Percentiles rank a stretch among this genome's conserved stretches.
These are phyloP conservation scores for Premnoplex brunnescens DNA, from an alignment of 2,797 vertebrate genomes.

Conservation along the genomic window DNA sequence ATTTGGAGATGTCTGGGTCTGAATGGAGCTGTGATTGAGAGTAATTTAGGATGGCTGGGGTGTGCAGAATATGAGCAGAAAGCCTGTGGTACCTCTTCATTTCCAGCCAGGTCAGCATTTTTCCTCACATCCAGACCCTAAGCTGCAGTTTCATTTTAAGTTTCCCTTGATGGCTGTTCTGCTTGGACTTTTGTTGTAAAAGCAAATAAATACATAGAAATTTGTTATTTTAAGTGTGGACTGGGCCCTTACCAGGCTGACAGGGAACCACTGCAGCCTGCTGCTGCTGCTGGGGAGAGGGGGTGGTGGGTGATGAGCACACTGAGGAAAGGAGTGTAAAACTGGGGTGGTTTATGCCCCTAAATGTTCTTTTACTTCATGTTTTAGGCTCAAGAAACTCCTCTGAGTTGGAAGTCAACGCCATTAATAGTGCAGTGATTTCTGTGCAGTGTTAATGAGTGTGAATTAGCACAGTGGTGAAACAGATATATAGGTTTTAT, in stretches of 20 bases:
- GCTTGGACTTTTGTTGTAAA: neutral
- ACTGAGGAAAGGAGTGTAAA: neutral
- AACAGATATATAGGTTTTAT: neutral
- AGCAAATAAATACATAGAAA: neutral
- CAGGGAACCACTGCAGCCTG: neutral
- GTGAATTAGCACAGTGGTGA: neutral
- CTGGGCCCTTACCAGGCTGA: too few relatives aligned
- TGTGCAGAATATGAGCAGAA: neutral
- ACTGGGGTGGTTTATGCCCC: neutral
- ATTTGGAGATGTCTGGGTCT: neutral
- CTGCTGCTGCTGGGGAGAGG: neutral
- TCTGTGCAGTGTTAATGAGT: neutral
- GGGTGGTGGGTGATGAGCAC: accelerated
- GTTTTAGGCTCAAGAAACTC: neutral
- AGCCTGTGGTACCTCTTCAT: neutral
- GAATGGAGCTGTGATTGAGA: neutral
- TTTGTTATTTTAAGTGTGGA: neutral
- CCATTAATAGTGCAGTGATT: neutral
- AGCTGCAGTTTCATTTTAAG: neutral
- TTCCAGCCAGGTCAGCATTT: neutral
- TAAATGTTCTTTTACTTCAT: neutral
- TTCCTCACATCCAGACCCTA: neutral
- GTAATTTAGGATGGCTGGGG: neutral
- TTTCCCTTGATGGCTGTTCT: neutral
- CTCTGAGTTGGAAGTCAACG: neutral